These are phyloP conservation scores for Riparia riparia DNA, from an alignment of 2,113 vertebrate genomes.

Conservation along the genomic window DNA sequence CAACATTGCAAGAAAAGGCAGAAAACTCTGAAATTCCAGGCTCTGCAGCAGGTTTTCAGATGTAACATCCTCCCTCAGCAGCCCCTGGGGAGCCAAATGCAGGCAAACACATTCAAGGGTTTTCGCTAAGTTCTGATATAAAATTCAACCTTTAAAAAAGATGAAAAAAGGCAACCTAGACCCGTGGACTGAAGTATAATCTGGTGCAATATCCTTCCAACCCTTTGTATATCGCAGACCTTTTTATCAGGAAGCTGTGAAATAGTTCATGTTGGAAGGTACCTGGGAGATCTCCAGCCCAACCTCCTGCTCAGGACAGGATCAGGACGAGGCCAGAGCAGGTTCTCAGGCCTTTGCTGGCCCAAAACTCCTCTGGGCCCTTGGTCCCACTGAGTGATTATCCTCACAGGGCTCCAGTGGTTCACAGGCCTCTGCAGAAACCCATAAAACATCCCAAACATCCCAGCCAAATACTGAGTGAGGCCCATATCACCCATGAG, in stretches of 20 bases:
- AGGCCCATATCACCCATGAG: rapidly evolving
- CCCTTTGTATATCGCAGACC: background rate
- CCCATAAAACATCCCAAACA: background rate
- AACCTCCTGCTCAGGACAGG: background rate
- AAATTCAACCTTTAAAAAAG: background rate
- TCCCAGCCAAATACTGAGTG: background rate
- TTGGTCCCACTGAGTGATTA: background rate
- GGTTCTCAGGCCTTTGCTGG: background rate
- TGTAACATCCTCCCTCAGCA: background rate
- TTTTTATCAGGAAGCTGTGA: background rate
- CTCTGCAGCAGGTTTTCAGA: background rate
- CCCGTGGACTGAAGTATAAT: background rate
- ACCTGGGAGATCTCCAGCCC: background rate
- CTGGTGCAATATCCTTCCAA: background rate
- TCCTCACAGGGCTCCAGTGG: background rate
- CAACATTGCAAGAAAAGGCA: background rate
- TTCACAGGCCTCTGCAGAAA: background rate
- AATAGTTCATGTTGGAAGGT: background rate
- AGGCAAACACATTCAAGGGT: background rate
- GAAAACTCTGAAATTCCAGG: background rate
- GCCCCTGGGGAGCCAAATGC: background rate
- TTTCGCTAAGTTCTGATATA: background rate
- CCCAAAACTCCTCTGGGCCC: background rate
- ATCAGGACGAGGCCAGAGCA: background rate
- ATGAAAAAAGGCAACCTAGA: background rate